Conservation (phyloP, 2,797 vertebrate species). For the Chaunax sp. region DNA sequence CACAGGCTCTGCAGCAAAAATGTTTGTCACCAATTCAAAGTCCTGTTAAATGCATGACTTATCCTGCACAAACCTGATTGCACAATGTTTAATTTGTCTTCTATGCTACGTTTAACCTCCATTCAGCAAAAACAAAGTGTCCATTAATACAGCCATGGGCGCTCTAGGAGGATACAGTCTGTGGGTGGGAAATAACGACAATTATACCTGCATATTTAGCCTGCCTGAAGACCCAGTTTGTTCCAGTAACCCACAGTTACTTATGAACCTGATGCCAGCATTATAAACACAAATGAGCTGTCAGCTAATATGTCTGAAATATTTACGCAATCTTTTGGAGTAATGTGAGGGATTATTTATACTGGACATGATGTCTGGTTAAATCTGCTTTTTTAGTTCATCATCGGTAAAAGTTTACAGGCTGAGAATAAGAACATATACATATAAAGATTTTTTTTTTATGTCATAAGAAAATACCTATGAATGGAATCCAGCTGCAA, state of each 20-base stretch:
- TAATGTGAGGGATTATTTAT: slow-evolving; percentile 53
- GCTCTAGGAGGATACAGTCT: slow-evolving; percentile 23
- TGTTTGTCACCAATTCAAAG: background rate
- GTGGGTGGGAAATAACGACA: too few species aligned
- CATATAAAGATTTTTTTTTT: background rate
- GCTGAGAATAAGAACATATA: slow-evolving; percentile 14
- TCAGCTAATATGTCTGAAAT: slow-evolving; percentile 55
- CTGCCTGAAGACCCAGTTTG: slow-evolving; percentile 19
- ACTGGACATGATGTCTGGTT: slow-evolving; percentile 13
- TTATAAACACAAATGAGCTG: slow-evolving; percentile 39
- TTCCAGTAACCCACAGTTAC: slow-evolving; percentile 25
- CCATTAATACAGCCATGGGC: background rate
- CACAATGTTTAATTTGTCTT: background rate
- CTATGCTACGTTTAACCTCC: slow-evolving; percentile 11
- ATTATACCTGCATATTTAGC: slow-evolving; percentile 43
- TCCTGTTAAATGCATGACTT: slow-evolving; percentile 18
- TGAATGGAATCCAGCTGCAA: slow-evolving; percentile 1
- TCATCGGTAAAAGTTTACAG: background rate
- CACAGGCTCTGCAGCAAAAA: background rate
- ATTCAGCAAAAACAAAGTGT: slow-evolving; percentile 20
- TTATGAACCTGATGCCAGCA: slow-evolving; percentile 31
- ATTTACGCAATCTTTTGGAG: slow-evolving; percentile 61
- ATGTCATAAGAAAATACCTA: slow-evolving; percentile 12
- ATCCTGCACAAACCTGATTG: background rate
- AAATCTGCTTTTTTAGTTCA: slow-evolving; percentile 12